Base-by-base conservation (phyloP, 1,140 invertebrate species). In the Rhagoletis zephyria region DNA sequence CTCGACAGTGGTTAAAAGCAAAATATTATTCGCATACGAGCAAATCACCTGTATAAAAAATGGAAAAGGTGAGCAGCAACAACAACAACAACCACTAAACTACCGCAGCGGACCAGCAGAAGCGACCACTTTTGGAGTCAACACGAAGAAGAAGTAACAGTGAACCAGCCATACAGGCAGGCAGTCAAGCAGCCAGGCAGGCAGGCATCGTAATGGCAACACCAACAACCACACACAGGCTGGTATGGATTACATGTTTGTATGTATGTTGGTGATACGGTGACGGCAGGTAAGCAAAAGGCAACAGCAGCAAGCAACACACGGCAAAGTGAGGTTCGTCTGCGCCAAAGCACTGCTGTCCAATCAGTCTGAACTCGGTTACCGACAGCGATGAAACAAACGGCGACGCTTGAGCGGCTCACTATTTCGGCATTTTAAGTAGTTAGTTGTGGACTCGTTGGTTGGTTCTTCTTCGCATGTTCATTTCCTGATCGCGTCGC, bases 291-390 rank as follows among this genome's bases (percentile, higher is more conserved):
- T 85, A 85, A 85, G 60, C 56, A 85, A 85, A 85, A 5, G 51
- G 77, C 81, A 85, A 19, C 30, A 14, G 30, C 16, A 19, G 40
- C 40, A 85, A 30, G 30, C 59, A 85, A 85, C 85, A 85, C 60
- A 85, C 74, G n/a, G 74, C 48, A 16, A 70, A 9, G 89, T 88
- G 90, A 90, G 90, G 91, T 92, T 92, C 91, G 90, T 92, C 91
- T 91, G 91, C 90, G 91, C 89, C 88, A 90, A 89, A 90, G 89
- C 90, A 90, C 90, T 89, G 90, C 90, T 92, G 90, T 91, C 91
- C 91, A 92, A 92, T 92, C 91, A 92, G 91, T 92, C 92, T 88
- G 89, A 91, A 92, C 91, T 91, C 91, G 90, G 91, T 91, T 91
- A 90, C 90, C 91, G 90, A 89, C 90, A 92, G 90, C 90, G 91